phyloP scores from a whole-genome alignment of 2,113 vertebrate genomes.

The Cryptoleucopteryx plumbea region DNA sequence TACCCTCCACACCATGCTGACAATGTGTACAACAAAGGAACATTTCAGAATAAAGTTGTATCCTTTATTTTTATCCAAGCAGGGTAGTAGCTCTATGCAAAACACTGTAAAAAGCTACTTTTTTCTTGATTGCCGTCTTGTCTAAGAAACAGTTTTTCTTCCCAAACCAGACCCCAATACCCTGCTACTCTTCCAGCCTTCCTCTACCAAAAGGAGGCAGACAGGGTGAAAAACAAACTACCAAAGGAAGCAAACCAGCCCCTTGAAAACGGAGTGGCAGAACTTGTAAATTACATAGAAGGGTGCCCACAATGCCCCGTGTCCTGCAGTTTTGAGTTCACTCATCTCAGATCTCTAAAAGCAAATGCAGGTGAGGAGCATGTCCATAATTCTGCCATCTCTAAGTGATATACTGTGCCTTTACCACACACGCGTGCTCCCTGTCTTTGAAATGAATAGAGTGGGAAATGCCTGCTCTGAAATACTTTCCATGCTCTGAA shows the following conservation, averaged over 20 bases:
- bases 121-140: neutral
- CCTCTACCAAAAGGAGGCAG: neutral
- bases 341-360: neutral
- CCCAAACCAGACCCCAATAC: neutral
- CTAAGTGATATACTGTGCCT: neutral
- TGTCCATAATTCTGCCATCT: neutral
- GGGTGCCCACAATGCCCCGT: neutral
- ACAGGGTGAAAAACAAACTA: neutral
- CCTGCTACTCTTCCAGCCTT: neutral
- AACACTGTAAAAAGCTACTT: neutral
- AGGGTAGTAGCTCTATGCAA: fast-evolving
- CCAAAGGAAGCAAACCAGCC: neutral
- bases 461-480: neutral
- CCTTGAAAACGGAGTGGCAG: neutral
- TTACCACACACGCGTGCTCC: neutral
- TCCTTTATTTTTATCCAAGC: neutral
- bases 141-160: neutral
- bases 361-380: neutral
- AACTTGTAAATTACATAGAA: neutral
- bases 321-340: neutral
- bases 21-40: neutral
- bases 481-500: neutral
- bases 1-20: neutral
- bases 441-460: neutral
- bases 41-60: neutral